Percentiles rank a stretch among this genome's conserved stretches.
Evolutionary conservation across 1,140 invertebrate species (phyloP).

Genomic region (Drosophila ironensis): DNA sequence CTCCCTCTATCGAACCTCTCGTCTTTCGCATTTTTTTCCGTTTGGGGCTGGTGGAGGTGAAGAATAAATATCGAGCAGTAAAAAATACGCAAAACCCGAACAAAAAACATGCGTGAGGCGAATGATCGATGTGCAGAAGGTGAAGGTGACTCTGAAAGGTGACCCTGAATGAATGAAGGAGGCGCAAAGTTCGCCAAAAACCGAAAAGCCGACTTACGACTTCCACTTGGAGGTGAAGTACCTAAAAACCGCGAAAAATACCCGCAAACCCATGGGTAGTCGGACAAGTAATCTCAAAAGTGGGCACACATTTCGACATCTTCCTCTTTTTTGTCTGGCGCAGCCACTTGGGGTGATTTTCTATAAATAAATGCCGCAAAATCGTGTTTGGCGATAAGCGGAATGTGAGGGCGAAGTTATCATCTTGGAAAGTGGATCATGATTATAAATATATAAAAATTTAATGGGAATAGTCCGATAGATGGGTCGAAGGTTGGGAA

Average conservation of each 20-base stretch:
- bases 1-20: slow-evolving; percentile 1
- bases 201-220: not conserved
- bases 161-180: slow-evolving; percentile 12
- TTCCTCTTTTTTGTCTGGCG: slow-evolving; percentile 17
- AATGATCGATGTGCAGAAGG: slow-evolving; percentile 50
- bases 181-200: slow-evolving; percentile 20
- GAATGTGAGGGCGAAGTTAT: not conserved
- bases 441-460: not conserved
- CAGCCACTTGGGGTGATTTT: not conserved
- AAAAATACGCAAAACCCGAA: not conserved
- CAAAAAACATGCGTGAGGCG: slow-evolving; percentile 25
- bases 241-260: slow-evolving; percentile 15
- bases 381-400: no score
- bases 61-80: not conserved
- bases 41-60: no score
- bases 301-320: slow-evolving; percentile 31
- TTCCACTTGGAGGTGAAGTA: slow-evolving; percentile 33
- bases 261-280: not conserved
- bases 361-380: slow-evolving; percentile 28
- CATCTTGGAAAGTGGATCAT: slow-evolving; percentile 9
- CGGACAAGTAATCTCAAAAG: slow-evolving; percentile 12
- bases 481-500: slow-evolving; percentile 1
- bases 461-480: not conserved
- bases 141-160: slow-evolving; percentile 48
- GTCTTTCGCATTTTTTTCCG: no score